phyloP scores from a whole-genome alignment of 2,797 vertebrate species.

The Molossus alvarezi region DNA sequence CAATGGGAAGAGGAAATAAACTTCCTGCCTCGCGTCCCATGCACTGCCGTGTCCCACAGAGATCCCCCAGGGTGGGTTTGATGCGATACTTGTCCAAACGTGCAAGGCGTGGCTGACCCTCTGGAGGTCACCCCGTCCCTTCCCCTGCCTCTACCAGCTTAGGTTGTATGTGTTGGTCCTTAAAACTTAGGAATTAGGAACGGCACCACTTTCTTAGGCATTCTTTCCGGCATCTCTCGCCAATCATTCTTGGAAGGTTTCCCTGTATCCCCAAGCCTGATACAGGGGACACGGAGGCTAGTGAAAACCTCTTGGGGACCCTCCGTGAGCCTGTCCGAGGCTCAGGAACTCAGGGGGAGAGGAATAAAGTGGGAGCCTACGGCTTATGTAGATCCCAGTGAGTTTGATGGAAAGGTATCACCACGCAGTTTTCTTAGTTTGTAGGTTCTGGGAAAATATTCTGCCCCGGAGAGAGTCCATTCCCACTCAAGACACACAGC shows the following conservation, averaged over 20 bases:
- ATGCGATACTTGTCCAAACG: not conserved
- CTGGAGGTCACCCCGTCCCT: not conserved
- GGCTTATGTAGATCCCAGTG: not conserved
- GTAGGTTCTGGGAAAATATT: not conserved
- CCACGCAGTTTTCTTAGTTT: not conserved
- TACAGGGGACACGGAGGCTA: not conserved
- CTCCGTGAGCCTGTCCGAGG: not conserved
- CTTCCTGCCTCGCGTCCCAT: constrained; percentile 79
- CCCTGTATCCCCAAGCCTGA: not conserved
- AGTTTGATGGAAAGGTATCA: not conserved
- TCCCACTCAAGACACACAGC: not conserved
- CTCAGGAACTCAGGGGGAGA: not conserved
- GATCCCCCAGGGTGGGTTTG: not conserved
- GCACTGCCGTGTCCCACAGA: not conserved
- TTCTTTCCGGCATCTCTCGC: not conserved
- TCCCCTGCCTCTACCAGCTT: not conserved
- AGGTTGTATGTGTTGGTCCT: not conserved
- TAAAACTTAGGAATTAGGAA: not conserved
- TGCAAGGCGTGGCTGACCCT: not conserved
- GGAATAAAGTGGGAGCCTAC: not conserved
- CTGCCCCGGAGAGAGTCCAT: not conserved
- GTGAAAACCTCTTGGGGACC: not conserved
- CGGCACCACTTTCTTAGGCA: not conserved
- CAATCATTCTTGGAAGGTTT: not conserved
- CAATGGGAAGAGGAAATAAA: constrained; percentile 87